A percentile compares a stretch with the other conserved stretches of the same genome.
Evolutionary conservation across 2,113 vertebrate genomes (phyloP).

Genomic region (Brachyhypopomus gauderio): DNA sequence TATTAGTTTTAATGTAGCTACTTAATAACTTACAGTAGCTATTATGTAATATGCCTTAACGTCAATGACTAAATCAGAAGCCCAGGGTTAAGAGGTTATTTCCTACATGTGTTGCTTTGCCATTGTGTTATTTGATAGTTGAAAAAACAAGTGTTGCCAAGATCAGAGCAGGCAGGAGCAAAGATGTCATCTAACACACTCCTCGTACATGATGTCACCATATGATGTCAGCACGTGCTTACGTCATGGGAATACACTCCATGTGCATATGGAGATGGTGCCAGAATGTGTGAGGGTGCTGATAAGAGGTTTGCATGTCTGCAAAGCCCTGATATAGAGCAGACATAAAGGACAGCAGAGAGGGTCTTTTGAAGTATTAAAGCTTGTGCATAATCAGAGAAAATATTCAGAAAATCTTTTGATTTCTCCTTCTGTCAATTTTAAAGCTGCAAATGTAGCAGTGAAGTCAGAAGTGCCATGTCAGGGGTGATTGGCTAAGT

Average conservation of each 20-base stretch:
- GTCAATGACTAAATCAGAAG: too few species aligned
- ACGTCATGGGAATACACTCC: background rate
- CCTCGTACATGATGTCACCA: background rate
- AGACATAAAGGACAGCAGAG: background rate
- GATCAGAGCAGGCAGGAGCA: background rate
- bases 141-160: background rate
- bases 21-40: too few species aligned
- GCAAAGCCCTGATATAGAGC: background rate
- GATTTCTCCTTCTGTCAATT: background rate
- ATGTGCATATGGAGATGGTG: background rate
- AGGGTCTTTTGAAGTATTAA: background rate
- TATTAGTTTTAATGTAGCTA: too few species aligned
- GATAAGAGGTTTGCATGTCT: conserved; percentile 44
- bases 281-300: conserved; percentile 31
- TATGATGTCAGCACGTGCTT: background rate
- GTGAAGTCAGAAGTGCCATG: too few species aligned
- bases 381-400: background rate
- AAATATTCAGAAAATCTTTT: conserved; percentile 5
- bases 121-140: background rate
- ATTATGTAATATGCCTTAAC: too few species aligned
- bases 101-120: background rate
- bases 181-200: background rate
- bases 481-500: too few species aligned
- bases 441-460: too few species aligned
- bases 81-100: too few species aligned